A percentile compares a stretch with the other conserved stretches of the same genome.
These are phyloP conservation scores for Leucoptera coffeella DNA, from an alignment of 2,888 invertebrate species.

Conservation along the genomic window DNA sequence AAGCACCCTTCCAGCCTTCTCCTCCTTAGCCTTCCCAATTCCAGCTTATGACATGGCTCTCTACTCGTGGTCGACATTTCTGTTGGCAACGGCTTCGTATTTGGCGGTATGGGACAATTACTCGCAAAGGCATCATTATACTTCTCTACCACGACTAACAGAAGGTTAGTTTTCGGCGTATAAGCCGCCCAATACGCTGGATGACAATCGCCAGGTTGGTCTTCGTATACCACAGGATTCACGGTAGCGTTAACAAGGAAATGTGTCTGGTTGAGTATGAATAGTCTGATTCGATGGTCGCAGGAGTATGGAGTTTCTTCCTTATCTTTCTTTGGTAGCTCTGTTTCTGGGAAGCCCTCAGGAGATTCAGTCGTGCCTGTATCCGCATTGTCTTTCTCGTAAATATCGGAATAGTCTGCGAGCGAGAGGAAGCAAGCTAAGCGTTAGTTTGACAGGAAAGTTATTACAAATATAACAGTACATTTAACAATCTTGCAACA, in stretches of 20 bases:
- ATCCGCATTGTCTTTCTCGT: slow-evolving; percentile 15
- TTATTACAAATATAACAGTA: too few relatives aligned
- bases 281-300: slow-evolving; percentile 66
- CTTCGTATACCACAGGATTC: slow-evolving; percentile 20
- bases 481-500: too few relatives aligned
- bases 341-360: slow-evolving; percentile 18
- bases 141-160: slow-evolving; percentile 66
- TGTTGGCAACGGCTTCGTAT: slow-evolving; percentile 46
- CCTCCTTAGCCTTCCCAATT: slow-evolving; percentile 61
- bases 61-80: slow-evolving; percentile 26
- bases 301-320: slow-evolving; percentile 57
- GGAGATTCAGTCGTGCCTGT: slow-evolving; percentile 16
- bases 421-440: too few relatives aligned
- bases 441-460: slow-evolving; percentile 31
- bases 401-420: slow-evolving; percentile 19
- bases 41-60: slow-evolving; percentile 71
- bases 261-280: slow-evolving; percentile 57
- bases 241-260: slow-evolving; percentile 27
- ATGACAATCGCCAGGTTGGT: slow-evolving; percentile 18
- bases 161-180: slow-evolving; percentile 70
- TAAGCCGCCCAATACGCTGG: slow-evolving; percentile 62
- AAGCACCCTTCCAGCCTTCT: slow-evolving; percentile 69
- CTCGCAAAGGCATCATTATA: slow-evolving; percentile 9
- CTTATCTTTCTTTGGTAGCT: slow-evolving; percentile 25
- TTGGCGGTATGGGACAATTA: slow-evolving; percentile 54